phyloP scores from a whole-genome alignment of 1,140 invertebrate genomes.

The Glomeris maerens region DNA sequence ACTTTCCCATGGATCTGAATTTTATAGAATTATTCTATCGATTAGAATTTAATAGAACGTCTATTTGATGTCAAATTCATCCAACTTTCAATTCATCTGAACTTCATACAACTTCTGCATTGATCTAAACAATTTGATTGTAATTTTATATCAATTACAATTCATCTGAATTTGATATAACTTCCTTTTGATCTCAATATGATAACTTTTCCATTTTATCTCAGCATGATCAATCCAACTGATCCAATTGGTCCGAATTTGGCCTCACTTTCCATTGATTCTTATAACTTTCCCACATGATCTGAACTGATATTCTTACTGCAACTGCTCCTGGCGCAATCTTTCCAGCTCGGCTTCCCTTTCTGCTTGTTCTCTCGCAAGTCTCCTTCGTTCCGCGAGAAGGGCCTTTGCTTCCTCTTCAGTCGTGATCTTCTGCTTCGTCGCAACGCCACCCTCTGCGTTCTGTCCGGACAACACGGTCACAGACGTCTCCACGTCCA shows the following conservation, averaged over 20 bases:
- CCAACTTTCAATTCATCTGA: too few relatives aligned
- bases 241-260: too few relatives aligned
- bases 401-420: constrained; percentile 81
- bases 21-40: not conserved
- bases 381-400: constrained; percentile 61
- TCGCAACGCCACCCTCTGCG: constrained; percentile 19
- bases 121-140: too few relatives aligned
- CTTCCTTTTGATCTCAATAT: constrained; percentile 2
- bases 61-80: too few relatives aligned
- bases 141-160: not conserved
- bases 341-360: constrained; percentile 65
- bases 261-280: too few relatives aligned
- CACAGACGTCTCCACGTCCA: constrained; percentile 20
- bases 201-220: not conserved
- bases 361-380: constrained; percentile 72
- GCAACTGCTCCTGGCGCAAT: constrained; percentile 41
- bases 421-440: constrained; percentile 57
- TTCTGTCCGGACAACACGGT: constrained; percentile 3
- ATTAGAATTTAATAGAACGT: too few relatives aligned
- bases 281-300: too few relatives aligned
- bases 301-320: too few relatives aligned
- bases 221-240: too few relatives aligned
- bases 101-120: too few relatives aligned
- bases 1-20: not conserved
- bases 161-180: not conserved